Conservation (phyloP, 2,797 vertebrate genomes). For the Helostoma temminkii region DNA sequence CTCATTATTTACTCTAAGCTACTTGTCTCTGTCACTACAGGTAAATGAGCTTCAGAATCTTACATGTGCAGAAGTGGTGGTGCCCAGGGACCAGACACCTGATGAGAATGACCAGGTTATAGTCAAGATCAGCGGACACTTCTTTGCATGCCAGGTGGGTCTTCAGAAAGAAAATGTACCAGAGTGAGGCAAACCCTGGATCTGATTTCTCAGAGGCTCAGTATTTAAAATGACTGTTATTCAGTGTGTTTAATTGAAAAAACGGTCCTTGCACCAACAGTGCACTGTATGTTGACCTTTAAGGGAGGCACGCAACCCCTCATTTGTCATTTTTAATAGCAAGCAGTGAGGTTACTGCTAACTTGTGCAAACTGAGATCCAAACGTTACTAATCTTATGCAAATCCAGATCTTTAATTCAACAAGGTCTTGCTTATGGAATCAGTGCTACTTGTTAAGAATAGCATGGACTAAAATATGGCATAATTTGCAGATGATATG, state of each 20-base stretch:
- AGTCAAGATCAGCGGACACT: constrained; percentile 99
- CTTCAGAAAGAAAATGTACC: not conserved
- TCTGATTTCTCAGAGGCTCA: not conserved
- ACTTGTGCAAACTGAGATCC: not conserved
- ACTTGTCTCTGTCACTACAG: constrained; percentile 69
- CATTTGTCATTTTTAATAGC: not conserved
- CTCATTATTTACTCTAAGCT: not conserved
- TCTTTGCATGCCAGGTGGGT: constrained; percentile 98
- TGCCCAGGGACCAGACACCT: constrained; percentile 97
- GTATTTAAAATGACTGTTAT: not conserved
- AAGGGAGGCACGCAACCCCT: not conserved
- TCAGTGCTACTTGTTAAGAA: not conserved
- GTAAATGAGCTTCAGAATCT: constrained; percentile 99
- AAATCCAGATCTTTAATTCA: too few relatives aligned
- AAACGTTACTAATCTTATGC: not conserved
- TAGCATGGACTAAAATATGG: too few relatives aligned
- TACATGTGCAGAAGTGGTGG: constrained; percentile 98
- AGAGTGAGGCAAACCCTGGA: too few relatives aligned
- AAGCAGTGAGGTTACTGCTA: not conserved
- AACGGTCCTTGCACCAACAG: not conserved
- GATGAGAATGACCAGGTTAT: constrained; percentile 99
- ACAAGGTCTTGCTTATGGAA: not conserved
- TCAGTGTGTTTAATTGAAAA: not conserved
- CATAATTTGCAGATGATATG: not conserved
- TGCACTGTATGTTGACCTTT: not conserved